phyloP scores from a whole-genome alignment of 1,140 invertebrate species.

The Sitobion miscanthi region DNA sequence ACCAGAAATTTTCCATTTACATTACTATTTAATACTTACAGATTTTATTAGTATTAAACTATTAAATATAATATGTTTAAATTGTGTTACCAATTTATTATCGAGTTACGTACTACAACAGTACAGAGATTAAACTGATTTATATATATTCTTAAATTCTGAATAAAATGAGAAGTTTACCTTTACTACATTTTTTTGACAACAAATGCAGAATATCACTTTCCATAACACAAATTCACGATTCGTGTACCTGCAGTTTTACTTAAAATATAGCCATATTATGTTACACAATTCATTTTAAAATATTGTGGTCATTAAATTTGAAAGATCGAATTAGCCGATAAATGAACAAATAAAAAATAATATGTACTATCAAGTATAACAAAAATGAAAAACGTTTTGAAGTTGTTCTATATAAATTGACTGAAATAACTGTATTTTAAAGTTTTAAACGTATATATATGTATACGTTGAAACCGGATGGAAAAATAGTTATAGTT shows the following conservation, averaged over 20 bases:
- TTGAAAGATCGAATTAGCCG: neutral
- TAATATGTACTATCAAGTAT: neutral
- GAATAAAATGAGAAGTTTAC: neutral
- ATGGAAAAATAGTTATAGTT: slow-evolving; percentile 8
- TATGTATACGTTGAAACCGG: neutral
- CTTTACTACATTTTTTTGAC: neutral
- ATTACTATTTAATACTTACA: neutral
- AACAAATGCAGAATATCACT: neutral
- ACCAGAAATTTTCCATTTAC: no score
- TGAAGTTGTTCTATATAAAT: neutral
- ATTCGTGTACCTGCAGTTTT: neutral
- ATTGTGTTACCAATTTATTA: neutral
- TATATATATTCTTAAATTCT: neutral
- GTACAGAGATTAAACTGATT: neutral
- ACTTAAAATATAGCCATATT: no score
- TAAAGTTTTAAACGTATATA: neutral
- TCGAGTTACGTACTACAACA: neutral
- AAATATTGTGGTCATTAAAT: neutral
- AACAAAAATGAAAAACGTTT: neutral
- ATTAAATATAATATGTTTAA: neutral
- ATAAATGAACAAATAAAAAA: neutral
- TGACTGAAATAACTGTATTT: neutral
- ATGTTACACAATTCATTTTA: neutral
- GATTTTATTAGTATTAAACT: neutral
- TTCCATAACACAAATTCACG: neutral